Evolutionary conservation across 2,113 vertebrate species (phyloP), one percentile per base, ranked within the genome.

Genomic region (Ictalurus furcatus): DNA sequence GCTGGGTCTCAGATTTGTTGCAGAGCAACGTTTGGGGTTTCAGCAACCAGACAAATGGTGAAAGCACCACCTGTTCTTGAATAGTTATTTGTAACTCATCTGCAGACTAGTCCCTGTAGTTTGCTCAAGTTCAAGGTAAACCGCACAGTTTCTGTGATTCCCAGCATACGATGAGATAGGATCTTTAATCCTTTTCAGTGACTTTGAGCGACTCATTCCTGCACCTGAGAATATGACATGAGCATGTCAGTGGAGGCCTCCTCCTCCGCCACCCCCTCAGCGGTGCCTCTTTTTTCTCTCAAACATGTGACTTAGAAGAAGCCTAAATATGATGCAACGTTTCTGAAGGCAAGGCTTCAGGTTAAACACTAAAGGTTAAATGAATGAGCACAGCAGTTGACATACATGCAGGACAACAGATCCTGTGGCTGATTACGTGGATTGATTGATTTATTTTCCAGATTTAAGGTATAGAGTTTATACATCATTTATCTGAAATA

Each of bases 291-390:
- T 93, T 91, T 88, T 90, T 85, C 65, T 85, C 61, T 16, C 86
- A 92, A 85, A 87, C 92, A 92, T 91, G 92, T 90, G 92, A 94
- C 89, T 95, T 95, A 89, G 89, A 92, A 92, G 94, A 94, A 95
- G 90, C 69, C 67, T n/a, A 79, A 67, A 79, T 40, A 71, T 87
- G 76, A 90, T 65, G 74, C 56, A 87, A 90, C 84, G 73, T 86
- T 83, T 84, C 52, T 76, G 40, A 81, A 59, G 34, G 13, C 52
- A 79, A 71, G 54, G 40, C 44, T 48, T 48, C 44, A 48, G 44
- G 6, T 48, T 28, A 30, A 71, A 61, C 16, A 8, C 23, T 86
- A 90, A 82, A 88, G 86, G 88, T 89, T 69, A 87, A 87, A 67
- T 1, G 13, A 59, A 61, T 59, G 56, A 40, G 4, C 73, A 71